A percentile compares a stretch with the other conserved stretches of the same genome.
phyloP scores from a whole-genome alignment of 2,888 invertebrate genomes.

The Lottia scabra region DNA sequence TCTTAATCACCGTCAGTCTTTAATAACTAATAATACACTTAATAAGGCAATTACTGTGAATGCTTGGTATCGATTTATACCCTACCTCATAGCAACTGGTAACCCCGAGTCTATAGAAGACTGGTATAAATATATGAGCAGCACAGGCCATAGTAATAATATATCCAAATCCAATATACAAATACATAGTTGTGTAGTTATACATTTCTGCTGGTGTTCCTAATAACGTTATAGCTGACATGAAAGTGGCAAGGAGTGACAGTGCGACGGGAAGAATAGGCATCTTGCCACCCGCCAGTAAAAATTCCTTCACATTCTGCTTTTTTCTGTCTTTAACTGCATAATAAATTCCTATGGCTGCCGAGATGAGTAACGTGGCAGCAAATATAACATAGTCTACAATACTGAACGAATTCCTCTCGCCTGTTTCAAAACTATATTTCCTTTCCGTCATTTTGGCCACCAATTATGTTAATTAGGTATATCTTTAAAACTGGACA shows the following conservation, averaged over 20 bases:
- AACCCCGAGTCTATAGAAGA: constrained; percentile 35
- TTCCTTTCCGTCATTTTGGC: not conserved
- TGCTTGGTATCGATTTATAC: not conserved
- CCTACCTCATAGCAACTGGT: constrained; percentile 39
- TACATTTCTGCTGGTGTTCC: constrained; percentile 48
- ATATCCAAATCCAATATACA: constrained; percentile 35
- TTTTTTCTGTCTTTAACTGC: constrained; percentile 72
- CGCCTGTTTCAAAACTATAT: constrained; percentile 32
- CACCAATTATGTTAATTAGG: too few relatives aligned
- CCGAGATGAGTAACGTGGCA: constrained; percentile 30
- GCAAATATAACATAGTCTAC: constrained; percentile 39
- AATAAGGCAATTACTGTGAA: not conserved
- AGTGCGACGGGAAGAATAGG: constrained; percentile 63
- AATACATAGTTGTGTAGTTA: constrained; percentile 40
- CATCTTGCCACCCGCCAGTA: constrained; percentile 63
- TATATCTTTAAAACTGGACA: too few relatives aligned
- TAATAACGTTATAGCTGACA: constrained; percentile 44
- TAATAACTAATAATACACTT: not conserved
- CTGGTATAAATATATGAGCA: constrained; percentile 30
- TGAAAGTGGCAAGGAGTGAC: constrained; percentile 59
- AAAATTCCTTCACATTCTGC: constrained; percentile 70
- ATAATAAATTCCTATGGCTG: constrained; percentile 58
- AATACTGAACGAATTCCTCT: constrained; percentile 20
- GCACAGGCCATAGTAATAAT: constrained; percentile 41
- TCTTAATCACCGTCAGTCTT: too few relatives aligned